These are phyloP conservation scores for Sarcoramphus papa DNA, from an alignment of 2,797 vertebrate species.

Conservation along the genomic window DNA sequence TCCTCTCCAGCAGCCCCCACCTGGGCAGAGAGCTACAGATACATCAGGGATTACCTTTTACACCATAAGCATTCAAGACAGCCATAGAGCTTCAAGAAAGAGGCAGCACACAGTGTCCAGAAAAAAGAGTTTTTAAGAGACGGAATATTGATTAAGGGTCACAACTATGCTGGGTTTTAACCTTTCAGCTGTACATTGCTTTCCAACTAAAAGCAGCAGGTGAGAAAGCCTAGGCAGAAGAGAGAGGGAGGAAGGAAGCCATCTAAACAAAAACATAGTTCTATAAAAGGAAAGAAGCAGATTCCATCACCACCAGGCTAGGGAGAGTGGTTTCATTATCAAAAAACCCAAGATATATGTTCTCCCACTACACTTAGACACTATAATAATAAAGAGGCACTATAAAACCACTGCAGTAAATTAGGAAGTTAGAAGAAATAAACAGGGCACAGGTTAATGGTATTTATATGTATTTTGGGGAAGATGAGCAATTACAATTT, in stretches of 20 bases:
- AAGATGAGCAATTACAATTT: neutral
- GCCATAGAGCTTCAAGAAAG: neutral
- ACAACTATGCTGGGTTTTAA: neutral
- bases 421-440: neutral
- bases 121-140: neutral
- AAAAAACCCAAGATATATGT: accelerated
- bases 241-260: neutral
- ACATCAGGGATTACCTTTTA: neutral
- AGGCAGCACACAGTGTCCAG: neutral
- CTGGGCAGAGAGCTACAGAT: neutral
- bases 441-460: neutral
- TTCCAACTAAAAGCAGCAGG: neutral
- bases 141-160: neutral
- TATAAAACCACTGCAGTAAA: neutral
- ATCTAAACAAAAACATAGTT: neutral
- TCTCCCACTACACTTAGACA: neutral
- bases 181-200: neutral
- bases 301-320: neutral
- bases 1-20: neutral
- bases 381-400: neutral
- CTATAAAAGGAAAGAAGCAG: neutral
- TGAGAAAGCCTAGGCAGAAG: neutral
- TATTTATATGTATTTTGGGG: neutral
- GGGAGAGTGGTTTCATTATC: neutral
- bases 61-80: neutral